phyloP scores from a whole-genome alignment of 2,797 vertebrate genomes.

The Loriculus beryllinus region DNA sequence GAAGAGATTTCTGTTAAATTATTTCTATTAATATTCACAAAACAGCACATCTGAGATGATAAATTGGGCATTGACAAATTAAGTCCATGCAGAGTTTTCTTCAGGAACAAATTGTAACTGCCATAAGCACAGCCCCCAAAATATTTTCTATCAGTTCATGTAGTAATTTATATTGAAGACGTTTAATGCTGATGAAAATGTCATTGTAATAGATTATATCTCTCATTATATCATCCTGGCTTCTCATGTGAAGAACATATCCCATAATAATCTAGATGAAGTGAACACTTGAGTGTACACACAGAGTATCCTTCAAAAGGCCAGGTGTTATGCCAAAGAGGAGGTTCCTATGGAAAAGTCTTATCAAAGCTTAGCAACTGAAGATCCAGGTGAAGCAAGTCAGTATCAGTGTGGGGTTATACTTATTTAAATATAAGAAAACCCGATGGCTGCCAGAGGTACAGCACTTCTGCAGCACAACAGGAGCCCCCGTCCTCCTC shows the following conservation, averaged over 20 bases:
- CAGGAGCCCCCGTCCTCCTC: rapidly evolving
- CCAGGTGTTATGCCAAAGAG: not conserved
- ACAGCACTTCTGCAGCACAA: not conserved
- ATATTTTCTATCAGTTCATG: not conserved
- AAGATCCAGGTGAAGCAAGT: not conserved
- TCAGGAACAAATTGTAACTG: not conserved
- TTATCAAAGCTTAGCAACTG: not conserved
- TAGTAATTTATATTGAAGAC: not conserved
- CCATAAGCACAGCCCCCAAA: not conserved
- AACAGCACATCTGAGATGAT: not conserved
- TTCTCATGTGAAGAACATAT: not conserved
- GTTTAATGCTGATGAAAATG: constrained; percentile 5
- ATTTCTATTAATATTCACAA: not conserved
- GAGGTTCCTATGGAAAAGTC: not conserved
- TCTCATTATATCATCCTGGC: not conserved
- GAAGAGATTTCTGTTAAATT: not conserved
- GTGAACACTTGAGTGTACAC: not conserved
- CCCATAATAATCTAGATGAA: not conserved
- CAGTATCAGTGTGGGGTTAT: rapidly evolving
- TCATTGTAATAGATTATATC: not conserved
- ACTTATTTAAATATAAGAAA: not conserved
- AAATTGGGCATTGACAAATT: not conserved
- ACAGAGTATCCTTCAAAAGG: not conserved
- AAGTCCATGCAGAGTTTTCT: not conserved
- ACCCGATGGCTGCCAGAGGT: not conserved